These are phyloP conservation scores for Meles meles DNA, from an alignment of 2,113 vertebrate genomes.

Conservation along the genomic window DNA sequence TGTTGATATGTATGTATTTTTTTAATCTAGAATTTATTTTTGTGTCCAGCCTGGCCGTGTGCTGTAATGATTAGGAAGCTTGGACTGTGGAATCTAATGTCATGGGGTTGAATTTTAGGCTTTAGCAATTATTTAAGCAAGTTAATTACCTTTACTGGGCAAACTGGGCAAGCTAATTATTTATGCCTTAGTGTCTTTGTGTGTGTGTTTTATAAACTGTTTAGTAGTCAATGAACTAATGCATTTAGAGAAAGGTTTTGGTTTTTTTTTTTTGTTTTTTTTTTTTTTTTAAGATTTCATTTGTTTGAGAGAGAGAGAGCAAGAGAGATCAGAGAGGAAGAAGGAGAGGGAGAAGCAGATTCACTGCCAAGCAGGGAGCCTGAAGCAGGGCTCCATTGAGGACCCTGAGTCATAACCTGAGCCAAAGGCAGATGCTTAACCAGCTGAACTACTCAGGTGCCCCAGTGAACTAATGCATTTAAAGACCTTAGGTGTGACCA, in stretches of 20 bases:
- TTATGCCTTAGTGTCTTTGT: not conserved
- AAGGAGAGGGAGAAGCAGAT: no score
- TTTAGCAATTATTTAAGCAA: not conserved
- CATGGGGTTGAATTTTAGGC: not conserved
- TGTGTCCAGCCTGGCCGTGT: not conserved
- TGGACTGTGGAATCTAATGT: not conserved
- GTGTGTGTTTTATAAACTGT: not conserved
- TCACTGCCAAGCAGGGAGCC: no score
- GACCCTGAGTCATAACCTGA: no score
- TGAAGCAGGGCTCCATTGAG: no score
- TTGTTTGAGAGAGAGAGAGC: no score
- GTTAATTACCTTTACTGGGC: not conserved
- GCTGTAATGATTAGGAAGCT: not conserved
- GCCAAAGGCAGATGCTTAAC: no score
- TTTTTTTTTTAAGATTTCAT: no score
- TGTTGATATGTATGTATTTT: not conserved
- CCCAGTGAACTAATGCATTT: not conserved
- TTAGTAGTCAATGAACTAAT: not conserved
- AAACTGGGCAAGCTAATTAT: not conserved
- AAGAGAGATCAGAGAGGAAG: no score
- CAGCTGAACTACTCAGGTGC: no score
- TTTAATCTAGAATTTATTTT: not conserved
- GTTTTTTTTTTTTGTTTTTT: no score
- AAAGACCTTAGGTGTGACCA: not conserved
- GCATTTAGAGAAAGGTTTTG: not conserved